phyloP scores from a whole-genome alignment of 2,797 vertebrate species.

The Dromococcyx pavoninus region DNA sequence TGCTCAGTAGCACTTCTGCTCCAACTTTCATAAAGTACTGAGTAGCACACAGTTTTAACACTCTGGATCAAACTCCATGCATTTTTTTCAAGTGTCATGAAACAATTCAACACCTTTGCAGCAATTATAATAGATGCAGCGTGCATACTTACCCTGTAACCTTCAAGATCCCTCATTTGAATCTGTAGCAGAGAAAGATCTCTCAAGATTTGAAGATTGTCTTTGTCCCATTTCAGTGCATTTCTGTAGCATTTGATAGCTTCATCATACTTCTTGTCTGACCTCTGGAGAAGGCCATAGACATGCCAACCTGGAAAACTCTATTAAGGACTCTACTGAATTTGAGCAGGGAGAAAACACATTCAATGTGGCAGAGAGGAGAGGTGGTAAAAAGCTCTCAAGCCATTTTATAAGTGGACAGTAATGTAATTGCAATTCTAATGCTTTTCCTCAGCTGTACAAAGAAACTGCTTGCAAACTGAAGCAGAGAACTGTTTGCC shows the following conservation, averaged over 20 bases:
- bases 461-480: not conserved
- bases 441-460: not conserved
- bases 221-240: conserved; percentile 99
- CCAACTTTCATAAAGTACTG: not conserved
- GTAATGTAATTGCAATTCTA: not conserved
- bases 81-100: not conserved
- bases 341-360: not conserved
- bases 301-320: conserved; percentile 94
- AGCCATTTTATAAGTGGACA: not conserved
- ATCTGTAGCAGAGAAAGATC: conserved; percentile 98
- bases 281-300: conserved; percentile 96
- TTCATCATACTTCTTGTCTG: conserved; percentile 99
- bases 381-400: not conserved
- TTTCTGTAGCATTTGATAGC: conserved; percentile 99
- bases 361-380: not conserved
- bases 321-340: conserved; percentile 70
- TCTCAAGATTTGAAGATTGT: conserved; percentile 99
- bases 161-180: conserved; percentile 99
- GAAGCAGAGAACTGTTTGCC: not conserved
- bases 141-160: conserved; percentile 89
- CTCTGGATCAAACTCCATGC: not conserved
- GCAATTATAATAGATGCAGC: not conserved
- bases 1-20: not conserved
- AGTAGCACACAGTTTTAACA: not conserved
- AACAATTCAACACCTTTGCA: not conserved